These are phyloP conservation scores for Anabacerthia variegaticeps DNA, from an alignment of 2,797 vertebrate species.

Conservation along the genomic window DNA sequence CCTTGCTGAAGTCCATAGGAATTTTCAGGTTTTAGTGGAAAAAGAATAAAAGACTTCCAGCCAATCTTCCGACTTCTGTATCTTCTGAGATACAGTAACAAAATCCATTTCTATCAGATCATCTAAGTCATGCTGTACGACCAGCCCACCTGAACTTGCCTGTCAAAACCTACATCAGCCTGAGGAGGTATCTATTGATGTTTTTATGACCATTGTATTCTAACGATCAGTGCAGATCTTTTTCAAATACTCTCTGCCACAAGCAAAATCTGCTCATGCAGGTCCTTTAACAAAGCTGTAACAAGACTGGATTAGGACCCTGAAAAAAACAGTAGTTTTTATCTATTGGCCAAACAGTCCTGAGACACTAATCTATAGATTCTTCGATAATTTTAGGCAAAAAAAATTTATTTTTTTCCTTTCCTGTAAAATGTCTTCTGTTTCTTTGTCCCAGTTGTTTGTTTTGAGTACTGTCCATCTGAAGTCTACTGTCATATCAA, in stretches of 20 bases:
- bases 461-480: neutral
- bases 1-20: neutral
- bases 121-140: neutral
- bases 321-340: neutral
- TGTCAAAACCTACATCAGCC: neutral
- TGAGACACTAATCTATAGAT: neutral
- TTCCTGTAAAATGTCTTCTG: neutral
- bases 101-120: neutral
- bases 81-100: neutral
- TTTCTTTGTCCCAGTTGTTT: neutral
- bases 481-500: neutral
- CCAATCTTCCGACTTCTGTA: neutral
- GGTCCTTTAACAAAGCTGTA: neutral
- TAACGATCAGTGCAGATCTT: neutral
- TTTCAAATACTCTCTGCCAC: neutral
- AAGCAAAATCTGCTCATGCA: neutral
- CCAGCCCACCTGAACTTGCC: neutral
- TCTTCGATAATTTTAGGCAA: neutral
- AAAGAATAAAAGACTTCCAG: neutral
- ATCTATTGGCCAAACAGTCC: neutral
- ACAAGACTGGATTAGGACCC: neutral
- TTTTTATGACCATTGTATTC: neutral
- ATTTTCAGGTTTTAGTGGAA: neutral
- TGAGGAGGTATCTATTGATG: neutral
- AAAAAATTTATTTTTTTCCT: neutral